Percentiles rank a stretch among this genome's conserved stretches.
phyloP scores from a whole-genome alignment of 2,113 vertebrate species.

The Vicugna pacos region DNA sequence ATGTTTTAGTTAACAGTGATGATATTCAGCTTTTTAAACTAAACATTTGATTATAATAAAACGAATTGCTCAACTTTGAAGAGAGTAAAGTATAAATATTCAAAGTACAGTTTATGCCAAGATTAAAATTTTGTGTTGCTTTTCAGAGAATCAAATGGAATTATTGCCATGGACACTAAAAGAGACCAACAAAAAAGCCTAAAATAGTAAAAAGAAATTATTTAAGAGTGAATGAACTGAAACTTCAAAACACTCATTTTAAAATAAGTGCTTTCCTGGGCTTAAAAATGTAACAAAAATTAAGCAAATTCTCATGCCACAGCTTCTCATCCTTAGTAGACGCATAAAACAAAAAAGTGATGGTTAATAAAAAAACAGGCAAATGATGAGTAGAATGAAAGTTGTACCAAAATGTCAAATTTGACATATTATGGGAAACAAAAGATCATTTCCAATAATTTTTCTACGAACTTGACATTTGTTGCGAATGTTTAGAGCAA shows the following conservation, averaged over 20 bases:
- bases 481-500: not conserved
- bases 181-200: not conserved
- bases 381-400: not conserved
- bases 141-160: not conserved
- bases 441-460: not conserved
- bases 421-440: not conserved
- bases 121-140: not conserved
- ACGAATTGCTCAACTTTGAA: not conserved
- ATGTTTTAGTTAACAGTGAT: not conserved
- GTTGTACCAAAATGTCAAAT: not conserved
- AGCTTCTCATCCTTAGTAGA: not conserved
- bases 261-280: not conserved
- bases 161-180: not conserved
- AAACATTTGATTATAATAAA: not conserved
- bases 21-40: conserved; percentile 23
- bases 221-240: not conserved
- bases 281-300: not conserved
- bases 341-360: not conserved
- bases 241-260: not conserved
- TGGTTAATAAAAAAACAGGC: not conserved
- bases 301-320: not conserved
- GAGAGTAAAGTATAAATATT: not conserved
- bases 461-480: not conserved
- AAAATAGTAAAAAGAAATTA: not conserved
- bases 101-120: not conserved